Percentiles rank a stretch among this genome's conserved stretches.
Conservation (phyloP, 2,888 invertebrate species). For the Clanis bilineata region DNA sequence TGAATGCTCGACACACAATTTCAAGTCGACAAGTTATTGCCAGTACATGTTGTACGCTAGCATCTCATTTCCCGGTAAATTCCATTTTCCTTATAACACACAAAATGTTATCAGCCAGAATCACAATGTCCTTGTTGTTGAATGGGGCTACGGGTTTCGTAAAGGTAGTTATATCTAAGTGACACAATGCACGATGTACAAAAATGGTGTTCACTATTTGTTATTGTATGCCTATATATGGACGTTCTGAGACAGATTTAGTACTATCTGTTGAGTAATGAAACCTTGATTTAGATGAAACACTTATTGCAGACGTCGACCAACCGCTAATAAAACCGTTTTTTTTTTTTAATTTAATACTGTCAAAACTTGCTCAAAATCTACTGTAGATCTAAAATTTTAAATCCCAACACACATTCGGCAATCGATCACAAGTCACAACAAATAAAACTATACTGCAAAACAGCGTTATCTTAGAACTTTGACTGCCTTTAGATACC, state of each 20-base stretch:
- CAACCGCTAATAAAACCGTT: no score
- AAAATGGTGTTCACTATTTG: neutral
- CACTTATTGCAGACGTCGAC: neutral
- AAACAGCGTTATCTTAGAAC: no score
- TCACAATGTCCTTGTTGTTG: slow-evolving; percentile 28
- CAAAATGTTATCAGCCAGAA: slow-evolving; percentile 26
- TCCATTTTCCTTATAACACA: slow-evolving; percentile 13
- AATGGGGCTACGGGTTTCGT: slow-evolving; percentile 26
- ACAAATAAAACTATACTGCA: no score
- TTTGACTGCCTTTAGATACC: no score
- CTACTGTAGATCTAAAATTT: no score
- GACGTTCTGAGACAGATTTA: neutral
- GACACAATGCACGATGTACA: neutral
- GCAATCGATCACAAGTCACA: no score
- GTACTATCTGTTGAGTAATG: neutral
- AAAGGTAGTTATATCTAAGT: slow-evolving; percentile 12
- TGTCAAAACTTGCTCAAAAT: no score
- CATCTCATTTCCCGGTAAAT: neutral
- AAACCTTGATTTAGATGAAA: neutral
- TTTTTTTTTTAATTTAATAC: no score
- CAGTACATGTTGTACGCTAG: neutral
- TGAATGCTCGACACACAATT: neutral
- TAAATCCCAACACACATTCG: no score
- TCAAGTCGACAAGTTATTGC: neutral
- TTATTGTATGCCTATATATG: neutral